Base-by-base conservation (phyloP, 2,888 invertebrate species). In the Baccha elongata region DNA sequence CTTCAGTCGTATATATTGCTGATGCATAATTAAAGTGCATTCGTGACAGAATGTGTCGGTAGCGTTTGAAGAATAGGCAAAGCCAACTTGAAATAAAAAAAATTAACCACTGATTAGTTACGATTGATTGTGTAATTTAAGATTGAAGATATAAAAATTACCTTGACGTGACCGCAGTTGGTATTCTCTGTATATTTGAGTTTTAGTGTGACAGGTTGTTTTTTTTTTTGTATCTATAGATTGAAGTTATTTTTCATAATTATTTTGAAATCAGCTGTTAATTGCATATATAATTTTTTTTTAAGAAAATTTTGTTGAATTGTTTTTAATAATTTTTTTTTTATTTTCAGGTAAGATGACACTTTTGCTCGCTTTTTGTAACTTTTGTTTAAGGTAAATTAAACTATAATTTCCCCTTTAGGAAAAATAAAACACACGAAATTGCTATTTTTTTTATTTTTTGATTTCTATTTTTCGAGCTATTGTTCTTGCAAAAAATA, bases 71-170 rank as follows among this genome's bases (percentile, higher is more conserved):
- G 60, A 44, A 42, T 60, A 44, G 29, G 19, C 44, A 44, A 29
- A 37, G 44, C 29, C 2, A 60, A 17, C 8, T 29, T 5, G 15
- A 29, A 3, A 15, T 6, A 8, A 17, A 60, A 32, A 52, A 67
- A 50, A 32, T 37, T 58, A 67, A 64, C 58, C 50, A 60, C 65
- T 71, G 75, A 75, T 75, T 71, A 60, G 75, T 71, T 75, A 60
- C 58, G 46, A 52, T 55, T 23, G 58, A 58, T 81, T 81, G 60
- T 60, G 71, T 81, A 81, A 74, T 62, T 52, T 17, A 60, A 81
- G 69, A 52, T 44, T 53, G 68, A 65, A 64, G 75, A 58, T 62
- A 73, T 62, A 73, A 44, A 65, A 42, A 53, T 60, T 65, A 53
- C 81, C 81, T 81, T 81, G 71, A 75, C n/a, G 44, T 29, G 29